These are phyloP conservation scores for Microdon myrmicae DNA, from an alignment of 2,888 invertebrate species.

Conservation along the genomic window DNA sequence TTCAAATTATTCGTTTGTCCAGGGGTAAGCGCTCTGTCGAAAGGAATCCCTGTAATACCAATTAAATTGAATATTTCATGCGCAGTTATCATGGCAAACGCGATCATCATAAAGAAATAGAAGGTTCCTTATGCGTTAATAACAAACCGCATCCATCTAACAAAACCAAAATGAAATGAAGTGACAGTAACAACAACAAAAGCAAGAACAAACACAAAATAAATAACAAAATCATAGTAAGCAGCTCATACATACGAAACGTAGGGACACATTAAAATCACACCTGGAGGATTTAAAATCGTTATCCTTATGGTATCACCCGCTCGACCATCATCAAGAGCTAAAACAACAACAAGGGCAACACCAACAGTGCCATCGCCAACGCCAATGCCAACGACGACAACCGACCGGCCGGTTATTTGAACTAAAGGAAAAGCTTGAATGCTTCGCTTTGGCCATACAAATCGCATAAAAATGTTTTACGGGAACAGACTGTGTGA, in stretches of 20 bases:
- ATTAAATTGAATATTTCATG: slow-evolving; percentile 64
- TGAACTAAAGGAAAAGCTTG: slow-evolving; percentile 37
- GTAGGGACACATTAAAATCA: slow-evolving; percentile 59
- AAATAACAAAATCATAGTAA: slow-evolving; percentile 29
- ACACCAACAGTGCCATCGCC: background rate
- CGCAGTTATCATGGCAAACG: slow-evolving; percentile 46
- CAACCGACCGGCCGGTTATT: slow-evolving; percentile 38
- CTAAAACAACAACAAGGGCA: background rate
- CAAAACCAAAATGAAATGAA: slow-evolving; percentile 1
- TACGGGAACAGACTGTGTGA: slow-evolving; percentile 34
- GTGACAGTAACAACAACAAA: background rate
- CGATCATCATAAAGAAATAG: slow-evolving; percentile 40
- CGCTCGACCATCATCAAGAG: slow-evolving; percentile 34
- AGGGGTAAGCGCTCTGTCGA: too few species aligned
- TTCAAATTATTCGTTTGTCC: too few species aligned
- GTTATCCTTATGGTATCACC: slow-evolving; percentile 57
- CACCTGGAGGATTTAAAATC: slow-evolving; percentile 66
- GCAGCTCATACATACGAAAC: slow-evolving; percentile 53
- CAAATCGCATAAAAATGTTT: slow-evolving; percentile 52
- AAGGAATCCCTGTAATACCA: slow-evolving; percentile 40
- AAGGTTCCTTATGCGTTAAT: slow-evolving; percentile 34
- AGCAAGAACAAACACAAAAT: slow-evolving; percentile 18
- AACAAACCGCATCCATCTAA: slow-evolving; percentile 44
- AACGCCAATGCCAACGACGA: slow-evolving; percentile 9
- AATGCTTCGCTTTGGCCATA: slow-evolving; percentile 31